A percentile compares a stretch with the other conserved stretches of the same genome.
These are phyloP conservation scores for Meriones unguiculatus DNA, from an alignment of 2,113 vertebrate species.

Conservation along the genomic window DNA sequence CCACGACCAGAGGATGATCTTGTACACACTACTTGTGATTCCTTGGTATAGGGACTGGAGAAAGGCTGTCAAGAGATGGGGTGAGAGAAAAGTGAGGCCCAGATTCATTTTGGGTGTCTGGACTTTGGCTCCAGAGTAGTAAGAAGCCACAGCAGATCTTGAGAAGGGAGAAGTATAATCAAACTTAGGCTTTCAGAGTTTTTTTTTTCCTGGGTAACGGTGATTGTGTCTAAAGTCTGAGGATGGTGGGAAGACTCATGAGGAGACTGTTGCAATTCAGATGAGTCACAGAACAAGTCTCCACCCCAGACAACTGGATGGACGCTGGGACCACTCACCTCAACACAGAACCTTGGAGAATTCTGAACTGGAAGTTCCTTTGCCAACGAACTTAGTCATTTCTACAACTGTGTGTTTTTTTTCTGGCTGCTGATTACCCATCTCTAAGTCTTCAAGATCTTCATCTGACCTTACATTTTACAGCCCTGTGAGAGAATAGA, in stretches of 20 bases:
- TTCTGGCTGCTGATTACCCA: neutral
- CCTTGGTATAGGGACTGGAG: neutral
- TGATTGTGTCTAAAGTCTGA: neutral
- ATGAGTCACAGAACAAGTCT: neutral
- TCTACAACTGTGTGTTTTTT: neutral
- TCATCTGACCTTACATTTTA: constrained; percentile 30
- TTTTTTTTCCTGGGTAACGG: neutral
- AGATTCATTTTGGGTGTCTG: neutral
- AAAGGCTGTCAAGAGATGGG: neutral
- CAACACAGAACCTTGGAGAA: neutral
- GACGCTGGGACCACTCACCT: neutral
- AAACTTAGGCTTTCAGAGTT: constrained; percentile 32
- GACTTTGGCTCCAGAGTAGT: neutral
- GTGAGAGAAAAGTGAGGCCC: neutral
- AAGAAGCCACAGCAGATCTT: neutral
- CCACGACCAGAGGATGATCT: neutral
- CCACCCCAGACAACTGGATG: neutral
- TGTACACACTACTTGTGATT: neutral
- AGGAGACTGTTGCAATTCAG: neutral
- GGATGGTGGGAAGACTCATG: neutral
- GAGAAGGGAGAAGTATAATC: neutral
- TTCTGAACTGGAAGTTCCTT: neutral
- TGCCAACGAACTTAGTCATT: neutral
- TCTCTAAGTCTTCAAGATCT: constrained; percentile 5
- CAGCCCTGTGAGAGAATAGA: neutral